Conservation (phyloP, 2,113 vertebrate genomes). For the Hemichromis elongatus region DNA sequence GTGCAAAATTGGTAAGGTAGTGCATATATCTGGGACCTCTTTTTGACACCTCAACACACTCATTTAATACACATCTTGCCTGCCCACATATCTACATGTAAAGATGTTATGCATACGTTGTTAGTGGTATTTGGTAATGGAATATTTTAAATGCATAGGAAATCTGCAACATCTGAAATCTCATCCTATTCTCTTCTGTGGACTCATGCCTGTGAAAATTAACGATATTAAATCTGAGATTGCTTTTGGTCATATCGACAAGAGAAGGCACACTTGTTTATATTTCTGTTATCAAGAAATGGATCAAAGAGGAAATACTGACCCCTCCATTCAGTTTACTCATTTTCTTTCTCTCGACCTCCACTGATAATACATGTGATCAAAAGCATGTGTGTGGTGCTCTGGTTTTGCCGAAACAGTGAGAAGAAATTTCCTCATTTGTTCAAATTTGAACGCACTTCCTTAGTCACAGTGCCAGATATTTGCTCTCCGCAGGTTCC, state of each 20-base stretch:
- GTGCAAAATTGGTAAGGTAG: background rate
- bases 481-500: background rate
- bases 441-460: background rate
- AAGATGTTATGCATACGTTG: background rate
- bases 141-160: background rate
- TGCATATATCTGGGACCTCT: background rate
- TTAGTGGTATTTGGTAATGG: background rate
- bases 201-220: background rate
- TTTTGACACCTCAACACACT: background rate
- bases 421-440: background rate
- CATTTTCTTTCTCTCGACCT: background rate
- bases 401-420: background rate
- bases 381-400: background rate
- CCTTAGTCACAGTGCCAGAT: background rate
- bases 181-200: background rate
- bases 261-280: background rate
- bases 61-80: background rate
- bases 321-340: background rate
- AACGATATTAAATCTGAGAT: background rate
- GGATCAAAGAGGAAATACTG: background rate
- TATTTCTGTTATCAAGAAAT: background rate
- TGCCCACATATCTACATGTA: background rate
- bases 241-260: background rate
- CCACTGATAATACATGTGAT: background rate
- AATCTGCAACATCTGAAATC: background rate